A percentile compares a stretch with the other conserved stretches of the same genome.
Evolutionary conservation across 2,888 invertebrate species (phyloP).

Genomic region (Nematopogon swammerdamellus): DNA sequence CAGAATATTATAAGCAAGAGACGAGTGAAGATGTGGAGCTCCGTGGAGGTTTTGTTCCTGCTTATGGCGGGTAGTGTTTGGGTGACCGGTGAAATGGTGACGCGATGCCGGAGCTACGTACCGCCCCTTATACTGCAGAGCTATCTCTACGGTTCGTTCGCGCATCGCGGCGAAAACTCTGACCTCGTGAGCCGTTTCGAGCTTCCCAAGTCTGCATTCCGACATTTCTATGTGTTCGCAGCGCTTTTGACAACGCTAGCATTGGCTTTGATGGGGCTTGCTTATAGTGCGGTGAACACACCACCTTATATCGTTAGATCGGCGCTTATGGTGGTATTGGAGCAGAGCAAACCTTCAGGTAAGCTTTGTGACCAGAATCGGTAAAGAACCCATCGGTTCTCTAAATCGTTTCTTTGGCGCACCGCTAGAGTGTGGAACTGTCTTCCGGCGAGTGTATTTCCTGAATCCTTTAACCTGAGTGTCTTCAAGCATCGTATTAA

Average conservation of each 20-base stretch:
- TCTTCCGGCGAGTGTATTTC: too few relatives aligned
- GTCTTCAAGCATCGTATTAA: too few relatives aligned
- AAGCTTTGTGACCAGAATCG: constrained; percentile 17
- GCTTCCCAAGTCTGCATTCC: constrained; percentile 77
- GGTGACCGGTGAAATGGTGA: neutral
- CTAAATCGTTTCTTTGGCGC: too few relatives aligned
- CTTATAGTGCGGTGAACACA: constrained; percentile 42
- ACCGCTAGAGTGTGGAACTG: neutral
- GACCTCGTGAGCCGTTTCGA: constrained; percentile 43
- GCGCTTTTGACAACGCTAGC: constrained; percentile 50
- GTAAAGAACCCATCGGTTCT: neutral
- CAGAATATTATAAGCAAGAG: too few relatives aligned
- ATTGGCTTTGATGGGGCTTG: constrained; percentile 41
- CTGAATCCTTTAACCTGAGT: too few relatives aligned
- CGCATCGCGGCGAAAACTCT: constrained; percentile 15
- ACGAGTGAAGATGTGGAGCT: neutral
- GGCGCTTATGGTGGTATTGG: constrained; percentile 43
- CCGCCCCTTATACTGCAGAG: neutral
- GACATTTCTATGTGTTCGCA: constrained; percentile 76
- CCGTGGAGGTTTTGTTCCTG: neutral
- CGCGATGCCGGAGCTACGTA: neutral
- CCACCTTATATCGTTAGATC: constrained; percentile 45
- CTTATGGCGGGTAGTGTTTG: neutral
- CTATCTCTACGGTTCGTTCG: neutral
- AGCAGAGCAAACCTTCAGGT: constrained; percentile 50